Evolutionary conservation across 2,888 invertebrate species (phyloP).

Genomic region (Eupithecia pulchellata): DNA sequence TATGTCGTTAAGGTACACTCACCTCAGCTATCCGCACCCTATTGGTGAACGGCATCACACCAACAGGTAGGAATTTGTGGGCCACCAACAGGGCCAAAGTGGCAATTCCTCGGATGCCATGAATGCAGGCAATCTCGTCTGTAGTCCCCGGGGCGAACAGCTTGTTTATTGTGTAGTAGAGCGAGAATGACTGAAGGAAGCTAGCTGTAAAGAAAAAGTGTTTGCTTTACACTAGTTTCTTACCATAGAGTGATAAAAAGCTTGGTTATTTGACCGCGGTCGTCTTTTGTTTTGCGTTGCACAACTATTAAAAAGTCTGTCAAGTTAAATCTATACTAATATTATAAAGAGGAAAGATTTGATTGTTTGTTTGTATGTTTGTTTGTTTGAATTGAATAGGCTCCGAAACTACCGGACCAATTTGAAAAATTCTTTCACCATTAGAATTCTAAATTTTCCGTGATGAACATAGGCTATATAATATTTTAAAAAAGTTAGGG

Average conservation of each 20-base stretch:
- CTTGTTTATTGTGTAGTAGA: conserved; percentile 86
- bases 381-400: too few species aligned
- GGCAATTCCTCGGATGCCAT: conserved; percentile 88
- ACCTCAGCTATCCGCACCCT: conserved; percentile 86
- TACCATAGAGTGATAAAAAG: neutral
- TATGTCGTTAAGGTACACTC: conserved; percentile 35
- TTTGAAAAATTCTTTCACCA: too few species aligned
- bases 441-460: too few species aligned
- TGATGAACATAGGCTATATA: too few species aligned
- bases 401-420: too few species aligned
- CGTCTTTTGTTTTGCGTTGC: conserved; percentile 2
- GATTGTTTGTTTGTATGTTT: too few species aligned
- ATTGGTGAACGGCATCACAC: conserved; percentile 87
- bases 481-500: too few species aligned
- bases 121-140: conserved; percentile 88
- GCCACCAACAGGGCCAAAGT: conserved; percentile 87
- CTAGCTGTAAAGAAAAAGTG: conserved; percentile 55
- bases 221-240: neutral
- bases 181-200: conserved; percentile 86
- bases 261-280: neutral
- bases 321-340: too few species aligned
- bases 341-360: too few species aligned
- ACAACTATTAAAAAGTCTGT: too few species aligned
- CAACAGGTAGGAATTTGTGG: conserved; percentile 88
- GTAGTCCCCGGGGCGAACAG: conserved; percentile 81